These are phyloP conservation scores for Coregonus ussuriensis DNA, from an alignment of 2,797 vertebrate genomes.

Conservation along the genomic window DNA sequence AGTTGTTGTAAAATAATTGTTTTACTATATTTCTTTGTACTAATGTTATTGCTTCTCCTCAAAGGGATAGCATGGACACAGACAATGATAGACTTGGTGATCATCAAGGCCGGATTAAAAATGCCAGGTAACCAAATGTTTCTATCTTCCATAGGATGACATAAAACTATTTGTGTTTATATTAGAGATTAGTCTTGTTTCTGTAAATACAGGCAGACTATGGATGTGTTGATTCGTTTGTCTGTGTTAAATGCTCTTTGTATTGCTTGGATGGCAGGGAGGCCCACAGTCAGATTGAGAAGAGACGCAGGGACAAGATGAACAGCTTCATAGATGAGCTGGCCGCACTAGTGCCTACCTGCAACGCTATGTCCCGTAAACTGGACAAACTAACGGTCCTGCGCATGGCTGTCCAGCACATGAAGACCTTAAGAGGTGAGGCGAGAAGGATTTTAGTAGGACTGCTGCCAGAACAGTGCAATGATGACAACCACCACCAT, in stretches of 20 bases:
- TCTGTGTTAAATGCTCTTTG: background rate
- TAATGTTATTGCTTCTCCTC: constrained; percentile 40
- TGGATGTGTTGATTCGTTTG: background rate
- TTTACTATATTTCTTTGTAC: background rate
- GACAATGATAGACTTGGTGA: constrained; percentile 86
- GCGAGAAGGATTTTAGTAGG: background rate
- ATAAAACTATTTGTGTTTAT: too few species aligned
- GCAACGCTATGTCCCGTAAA: constrained; percentile 97
- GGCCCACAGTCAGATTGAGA: constrained; percentile 98
- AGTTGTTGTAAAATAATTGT: background rate
- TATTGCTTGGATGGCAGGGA: constrained; percentile 77
- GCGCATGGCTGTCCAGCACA: constrained; percentile 98
- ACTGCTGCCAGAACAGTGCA: background rate
- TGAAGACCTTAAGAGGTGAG: constrained; percentile 97
- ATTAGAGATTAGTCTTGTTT: background rate
- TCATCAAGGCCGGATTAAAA: constrained; percentile 95
- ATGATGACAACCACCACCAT: background rate
- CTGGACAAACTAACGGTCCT: constrained; percentile 96
- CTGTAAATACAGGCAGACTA: background rate
- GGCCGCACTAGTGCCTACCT: constrained; percentile 94
- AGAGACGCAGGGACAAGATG: constrained; percentile 96
- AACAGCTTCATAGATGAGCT: constrained; percentile 99
- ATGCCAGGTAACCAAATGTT: constrained; percentile 84
- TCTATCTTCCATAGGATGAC: too few species aligned
- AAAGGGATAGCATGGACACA: constrained; percentile 91